Percentiles rank a stretch among this genome's conserved stretches.
Conservation (phyloP, 2,888 invertebrate species). For the Acrobasis suavella region DNA sequence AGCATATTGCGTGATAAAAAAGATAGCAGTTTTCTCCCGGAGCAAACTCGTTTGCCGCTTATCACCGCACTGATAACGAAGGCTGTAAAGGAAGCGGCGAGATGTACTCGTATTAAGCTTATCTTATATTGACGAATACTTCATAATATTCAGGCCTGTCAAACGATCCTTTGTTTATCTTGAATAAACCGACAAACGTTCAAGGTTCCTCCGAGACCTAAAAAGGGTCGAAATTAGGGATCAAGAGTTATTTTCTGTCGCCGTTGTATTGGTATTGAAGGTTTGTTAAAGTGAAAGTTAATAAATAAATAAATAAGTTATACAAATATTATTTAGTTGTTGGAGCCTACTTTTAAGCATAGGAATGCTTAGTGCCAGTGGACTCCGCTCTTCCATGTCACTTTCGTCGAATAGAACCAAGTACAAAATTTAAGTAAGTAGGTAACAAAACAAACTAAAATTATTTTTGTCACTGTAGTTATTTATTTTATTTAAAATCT, state of each 20-base stretch:
- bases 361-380: too few species aligned
- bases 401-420: too few species aligned
- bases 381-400: too few species aligned
- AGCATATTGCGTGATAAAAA: constrained; percentile 38
- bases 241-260: constrained; percentile 2
- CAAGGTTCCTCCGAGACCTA: constrained; percentile 29
- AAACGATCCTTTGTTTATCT: constrained; percentile 33
- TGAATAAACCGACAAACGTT: constrained; percentile 28
- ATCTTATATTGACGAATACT: constrained; percentile 36
- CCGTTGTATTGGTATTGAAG: background rate
- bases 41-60: constrained; percentile 34
- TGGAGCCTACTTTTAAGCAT: too few species aligned
- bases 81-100: constrained; percentile 32
- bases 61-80: constrained; percentile 32
- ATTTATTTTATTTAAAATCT: too few species aligned
- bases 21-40: constrained; percentile 33
- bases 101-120: constrained; percentile 34
- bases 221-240: constrained; percentile 31
- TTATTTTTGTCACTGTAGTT: too few species aligned
- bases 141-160: constrained; percentile 34
- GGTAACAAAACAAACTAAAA: too few species aligned
- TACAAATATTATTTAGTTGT: too few species aligned
- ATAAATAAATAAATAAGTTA: too few species aligned
- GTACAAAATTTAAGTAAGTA: too few species aligned
- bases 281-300: background rate